phyloP scores from a whole-genome alignment of 2,888 invertebrate genomes.

The Amiota minor region DNA sequence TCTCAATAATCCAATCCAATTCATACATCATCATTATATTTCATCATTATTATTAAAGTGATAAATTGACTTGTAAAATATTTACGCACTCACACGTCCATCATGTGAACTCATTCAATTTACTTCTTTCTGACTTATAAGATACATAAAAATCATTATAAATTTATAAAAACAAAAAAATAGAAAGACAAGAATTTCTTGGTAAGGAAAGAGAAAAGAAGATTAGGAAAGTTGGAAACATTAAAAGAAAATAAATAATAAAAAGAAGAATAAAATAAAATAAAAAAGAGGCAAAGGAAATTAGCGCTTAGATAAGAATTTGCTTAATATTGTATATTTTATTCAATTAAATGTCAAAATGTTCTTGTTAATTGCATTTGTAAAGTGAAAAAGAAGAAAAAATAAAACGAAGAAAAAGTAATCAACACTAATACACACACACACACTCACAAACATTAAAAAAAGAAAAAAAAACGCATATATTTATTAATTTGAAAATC shows the following conservation, averaged over 20 bases:
- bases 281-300: background rate
- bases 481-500: background rate
- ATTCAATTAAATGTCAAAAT: conserved; percentile 31
- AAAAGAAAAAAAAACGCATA: background rate
- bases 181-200: no score
- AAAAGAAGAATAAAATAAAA: background rate
- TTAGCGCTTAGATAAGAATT: conserved; percentile 8
- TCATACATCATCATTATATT: no score
- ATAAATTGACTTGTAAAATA: no score
- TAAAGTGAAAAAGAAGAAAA: conserved; percentile 9
- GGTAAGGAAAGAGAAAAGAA: background rate
- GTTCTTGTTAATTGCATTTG: conserved; percentile 17
- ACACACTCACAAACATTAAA: conserved; percentile 43
- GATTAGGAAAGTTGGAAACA: background rate
- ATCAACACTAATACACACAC: conserved; percentile 30
- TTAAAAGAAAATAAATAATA: conserved; percentile 14
- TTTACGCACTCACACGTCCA: no score
- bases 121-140: no score
- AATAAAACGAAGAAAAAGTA: conserved; percentile 32
- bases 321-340: background rate
- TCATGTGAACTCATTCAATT: no score
- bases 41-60: no score
- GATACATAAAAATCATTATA: no score
- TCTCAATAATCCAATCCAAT: no score
- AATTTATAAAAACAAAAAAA: no score